Evolutionary conservation across 2,797 vertebrate species (phyloP).

Genomic region (Buceros bicornis): DNA sequence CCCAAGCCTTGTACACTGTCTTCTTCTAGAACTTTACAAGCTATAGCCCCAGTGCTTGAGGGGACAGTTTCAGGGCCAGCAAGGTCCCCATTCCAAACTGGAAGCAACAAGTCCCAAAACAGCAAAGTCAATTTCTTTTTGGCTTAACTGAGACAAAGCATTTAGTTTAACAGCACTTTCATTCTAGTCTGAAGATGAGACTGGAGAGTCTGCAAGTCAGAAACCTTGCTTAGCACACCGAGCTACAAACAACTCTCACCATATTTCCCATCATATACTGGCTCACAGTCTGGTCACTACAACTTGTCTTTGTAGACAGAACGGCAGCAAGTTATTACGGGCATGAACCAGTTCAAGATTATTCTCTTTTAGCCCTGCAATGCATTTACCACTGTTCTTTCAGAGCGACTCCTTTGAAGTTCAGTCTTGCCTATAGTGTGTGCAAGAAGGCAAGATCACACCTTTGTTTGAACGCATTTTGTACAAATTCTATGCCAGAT

Average conservation of each 20-base stretch:
- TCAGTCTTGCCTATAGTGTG: not conserved
- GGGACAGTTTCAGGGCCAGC: not conserved
- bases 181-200: not conserved
- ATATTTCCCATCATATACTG: not conserved
- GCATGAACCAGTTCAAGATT: not conserved
- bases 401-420: not conserved
- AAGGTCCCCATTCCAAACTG: not conserved
- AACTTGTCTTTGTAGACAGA: not conserved
- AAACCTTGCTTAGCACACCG: not conserved
- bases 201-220: not conserved
- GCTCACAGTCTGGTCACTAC: not conserved
- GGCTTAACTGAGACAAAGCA: not conserved
- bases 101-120: not conserved
- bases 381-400: not conserved
- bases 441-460: conserved; percentile 14
- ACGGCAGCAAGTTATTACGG: not conserved
- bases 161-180: not conserved
- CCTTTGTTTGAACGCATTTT: conserved; percentile 23
- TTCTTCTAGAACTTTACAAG: not conserved
- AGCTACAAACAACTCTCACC: not conserved
- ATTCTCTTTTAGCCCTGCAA: not conserved
- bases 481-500: conserved; percentile 19
- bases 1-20: not conserved
- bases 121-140: not conserved
- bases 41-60: not conserved